These are phyloP conservation scores for Scaptodrosophila latifasciaeformis DNA, from an alignment of 2,888 invertebrate genomes.

Conservation along the genomic window DNA sequence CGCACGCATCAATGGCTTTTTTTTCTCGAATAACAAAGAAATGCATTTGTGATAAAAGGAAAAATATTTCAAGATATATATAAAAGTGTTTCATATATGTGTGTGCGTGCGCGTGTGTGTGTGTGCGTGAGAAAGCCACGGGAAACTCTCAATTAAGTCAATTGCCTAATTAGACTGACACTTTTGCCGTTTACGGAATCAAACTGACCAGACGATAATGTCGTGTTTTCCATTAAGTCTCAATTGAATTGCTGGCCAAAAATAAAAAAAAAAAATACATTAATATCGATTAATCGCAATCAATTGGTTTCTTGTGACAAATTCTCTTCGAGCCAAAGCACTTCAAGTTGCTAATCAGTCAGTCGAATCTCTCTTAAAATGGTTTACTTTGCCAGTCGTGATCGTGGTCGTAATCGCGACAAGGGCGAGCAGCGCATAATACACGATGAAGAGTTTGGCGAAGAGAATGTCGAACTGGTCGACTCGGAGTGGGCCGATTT, in stretches of 20 bases:
- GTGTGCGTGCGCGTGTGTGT: too few relatives aligned
- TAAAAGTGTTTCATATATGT: too few relatives aligned
- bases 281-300: background rate
- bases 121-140: too few relatives aligned
- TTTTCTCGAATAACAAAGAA: too few relatives aligned
- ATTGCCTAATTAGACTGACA: slow-evolving; percentile 28
- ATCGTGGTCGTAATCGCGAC: slow-evolving; percentile 50
- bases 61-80: slow-evolving; percentile 21
- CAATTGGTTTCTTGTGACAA: background rate
- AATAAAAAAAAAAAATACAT: background rate
- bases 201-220: too few relatives aligned
- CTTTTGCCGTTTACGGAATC: too few relatives aligned
- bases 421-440: slow-evolving; percentile 66
- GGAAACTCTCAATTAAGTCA: slow-evolving; percentile 39
- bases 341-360: background rate
- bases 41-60: background rate
- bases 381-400: slow-evolving; percentile 57
- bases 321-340: too few relatives aligned
- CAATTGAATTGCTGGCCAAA: background rate
- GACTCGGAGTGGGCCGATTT: slow-evolving; percentile 75
- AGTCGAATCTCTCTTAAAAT: slow-evolving; percentile 20
- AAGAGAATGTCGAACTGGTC: slow-evolving; percentile 74
- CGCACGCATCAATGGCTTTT: slow-evolving; percentile 24
- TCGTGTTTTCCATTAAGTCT: too few relatives aligned
- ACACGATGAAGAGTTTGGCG: slow-evolving; percentile 74